Conservation (phyloP, 2,797 vertebrate genomes). For the Enteromius fasciolatus region DNA sequence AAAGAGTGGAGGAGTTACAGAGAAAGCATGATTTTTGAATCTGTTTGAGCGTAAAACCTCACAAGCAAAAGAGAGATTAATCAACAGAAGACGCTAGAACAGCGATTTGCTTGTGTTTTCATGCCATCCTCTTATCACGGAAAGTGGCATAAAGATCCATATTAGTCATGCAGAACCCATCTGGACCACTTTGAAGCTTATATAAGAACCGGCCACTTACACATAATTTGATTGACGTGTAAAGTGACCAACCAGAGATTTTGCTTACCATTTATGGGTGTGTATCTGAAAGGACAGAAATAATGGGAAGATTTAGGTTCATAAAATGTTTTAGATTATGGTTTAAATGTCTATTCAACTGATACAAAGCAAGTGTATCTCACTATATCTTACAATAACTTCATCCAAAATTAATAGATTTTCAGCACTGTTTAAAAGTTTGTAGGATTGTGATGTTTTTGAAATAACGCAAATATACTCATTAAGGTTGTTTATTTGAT, state of each 20-base stretch:
- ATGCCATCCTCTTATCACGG: background rate
- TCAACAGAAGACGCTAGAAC: background rate
- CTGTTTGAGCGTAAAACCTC: background rate
- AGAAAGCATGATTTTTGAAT: background rate
- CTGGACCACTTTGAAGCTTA: background rate
- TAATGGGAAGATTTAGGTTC: background rate
- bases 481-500: background rate
- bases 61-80: background rate
- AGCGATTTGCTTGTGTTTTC: background rate
- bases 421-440: background rate
- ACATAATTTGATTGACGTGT: background rate
- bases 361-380: too few species aligned
- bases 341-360: background rate
- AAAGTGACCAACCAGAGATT: background rate
- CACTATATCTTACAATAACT: too few species aligned
- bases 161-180: background rate
- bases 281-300: background rate
- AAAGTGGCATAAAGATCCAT: background rate
- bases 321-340: background rate
- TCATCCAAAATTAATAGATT: background rate
- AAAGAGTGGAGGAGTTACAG: background rate
- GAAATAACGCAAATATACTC: background rate
- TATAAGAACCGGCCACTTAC: background rate
- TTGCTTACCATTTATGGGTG: background rate
- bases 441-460: background rate